phyloP scores from a whole-genome alignment of 2,888 invertebrate genomes.

The Mesorhabditis spiculigera region DNA sequence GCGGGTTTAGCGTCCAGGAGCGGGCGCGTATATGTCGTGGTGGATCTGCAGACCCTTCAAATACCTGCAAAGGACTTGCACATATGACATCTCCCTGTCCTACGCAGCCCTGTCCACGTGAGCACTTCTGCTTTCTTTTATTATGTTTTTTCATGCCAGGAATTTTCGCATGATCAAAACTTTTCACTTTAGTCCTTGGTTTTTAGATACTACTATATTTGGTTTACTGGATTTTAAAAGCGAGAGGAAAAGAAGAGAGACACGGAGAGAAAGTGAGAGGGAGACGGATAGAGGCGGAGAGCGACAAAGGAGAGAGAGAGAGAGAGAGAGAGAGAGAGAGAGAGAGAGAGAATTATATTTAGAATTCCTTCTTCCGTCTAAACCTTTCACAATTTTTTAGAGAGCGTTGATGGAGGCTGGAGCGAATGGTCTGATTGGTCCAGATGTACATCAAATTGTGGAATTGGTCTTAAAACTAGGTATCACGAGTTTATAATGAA shows the following conservation, averaged over 20 bases:
- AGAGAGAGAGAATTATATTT: no score
- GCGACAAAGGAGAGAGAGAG: no score
- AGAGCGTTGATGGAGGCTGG: constrained; percentile 53
- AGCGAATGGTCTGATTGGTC: constrained; percentile 55
- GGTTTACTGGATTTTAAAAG: no score
- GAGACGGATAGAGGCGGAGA: no score
- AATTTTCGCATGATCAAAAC: no score
- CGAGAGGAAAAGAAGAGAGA: no score
- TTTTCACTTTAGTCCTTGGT: no score
- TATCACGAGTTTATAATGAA: background rate
- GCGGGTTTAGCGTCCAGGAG: constrained; percentile 47
- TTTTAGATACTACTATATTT: no score
- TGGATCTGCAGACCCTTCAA: constrained; percentile 36
- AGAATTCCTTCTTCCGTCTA: no score
- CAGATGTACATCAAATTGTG: constrained; percentile 41
- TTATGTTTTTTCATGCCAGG: background rate
- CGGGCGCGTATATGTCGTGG: constrained; percentile 42
- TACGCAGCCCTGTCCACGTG: constrained; percentile 14
- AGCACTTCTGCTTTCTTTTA: constrained; percentile 10
- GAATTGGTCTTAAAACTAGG: constrained; percentile 42
- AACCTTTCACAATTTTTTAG: constrained; percentile 10
- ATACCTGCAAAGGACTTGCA: constrained; percentile 44
- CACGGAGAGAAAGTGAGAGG: no score
- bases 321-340: no score
- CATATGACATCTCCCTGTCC: constrained; percentile 47